A percentile compares a stretch with the other conserved stretches of the same genome.
Evolutionary conservation across 2,888 invertebrate species (phyloP).

Genomic region (Drosophila gaucha): DNA sequence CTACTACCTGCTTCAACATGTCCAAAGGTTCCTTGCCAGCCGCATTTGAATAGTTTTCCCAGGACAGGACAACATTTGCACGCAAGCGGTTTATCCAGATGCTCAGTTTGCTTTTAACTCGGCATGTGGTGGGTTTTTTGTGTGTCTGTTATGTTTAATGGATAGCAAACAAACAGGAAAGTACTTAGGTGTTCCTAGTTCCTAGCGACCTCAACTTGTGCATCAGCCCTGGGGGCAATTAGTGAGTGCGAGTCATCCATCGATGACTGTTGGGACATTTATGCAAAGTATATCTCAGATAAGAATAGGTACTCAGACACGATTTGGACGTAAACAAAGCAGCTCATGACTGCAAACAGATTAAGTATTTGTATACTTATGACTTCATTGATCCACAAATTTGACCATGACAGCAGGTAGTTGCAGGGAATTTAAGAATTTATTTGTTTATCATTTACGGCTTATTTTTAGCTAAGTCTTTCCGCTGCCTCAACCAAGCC

Average conservation of each 20-base stretch:
- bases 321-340: slow-evolving; percentile 46
- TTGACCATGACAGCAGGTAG: slow-evolving; percentile 15
- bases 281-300: slow-evolving; percentile 32
- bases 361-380: slow-evolving; percentile 41
- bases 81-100: slow-evolving; percentile 48
- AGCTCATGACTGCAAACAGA: slow-evolving; percentile 36
- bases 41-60: slow-evolving; percentile 53
- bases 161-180: slow-evolving; percentile 1
- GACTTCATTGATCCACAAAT: slow-evolving; percentile 32
- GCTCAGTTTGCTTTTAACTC: slow-evolving; percentile 14
- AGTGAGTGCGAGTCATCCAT: slow-evolving; percentile 15
- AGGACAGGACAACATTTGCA: slow-evolving; percentile 43
- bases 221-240: slow-evolving; percentile 16
- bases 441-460: no score
- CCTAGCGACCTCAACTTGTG: background rate
- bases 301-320: slow-evolving; percentile 21
- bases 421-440: no score
- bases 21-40: slow-evolving; percentile 7
- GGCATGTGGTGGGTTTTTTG: slow-evolving; percentile 17
- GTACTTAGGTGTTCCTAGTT: background rate
- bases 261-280: slow-evolving; percentile 24
- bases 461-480: background rate
- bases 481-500: background rate
- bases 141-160: background rate
- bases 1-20: slow-evolving; percentile 13